Evolutionary conservation across 2,113 vertebrate genomes (phyloP).

Genomic region (Hippocampus mohnikei): DNA sequence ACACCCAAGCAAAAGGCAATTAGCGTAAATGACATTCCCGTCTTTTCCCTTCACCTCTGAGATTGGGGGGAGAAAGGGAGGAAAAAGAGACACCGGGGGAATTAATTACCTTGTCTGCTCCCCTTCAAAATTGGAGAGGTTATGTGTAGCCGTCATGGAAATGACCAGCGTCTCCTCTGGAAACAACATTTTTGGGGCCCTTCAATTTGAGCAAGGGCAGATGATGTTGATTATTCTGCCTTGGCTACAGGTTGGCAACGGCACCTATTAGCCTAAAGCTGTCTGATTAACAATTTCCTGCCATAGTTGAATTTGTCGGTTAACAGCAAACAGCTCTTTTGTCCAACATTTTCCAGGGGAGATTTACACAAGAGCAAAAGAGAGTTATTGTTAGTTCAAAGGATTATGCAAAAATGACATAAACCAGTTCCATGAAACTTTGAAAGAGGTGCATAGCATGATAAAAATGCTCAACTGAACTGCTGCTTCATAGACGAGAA

Average conservation of each 20-base stretch:
- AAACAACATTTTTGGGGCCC: conserved; percentile 44
- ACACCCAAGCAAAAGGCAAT: conserved; percentile 68
- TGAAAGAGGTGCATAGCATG: not conserved
- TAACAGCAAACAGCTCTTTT: not conserved
- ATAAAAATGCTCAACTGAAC: no score
- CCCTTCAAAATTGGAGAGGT: conserved; percentile 46
- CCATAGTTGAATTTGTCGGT: conserved; percentile 14
- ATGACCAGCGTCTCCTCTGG: conserved; percentile 50
- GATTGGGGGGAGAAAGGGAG: conserved; percentile 43
- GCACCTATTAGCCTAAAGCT: conserved; percentile 38
- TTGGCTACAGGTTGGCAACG: conserved; percentile 13
- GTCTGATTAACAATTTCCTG: conserved; percentile 39
- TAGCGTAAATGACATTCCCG: conserved; percentile 69
- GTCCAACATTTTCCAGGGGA: not conserved
- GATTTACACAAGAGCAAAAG: not conserved
- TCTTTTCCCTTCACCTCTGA: conserved; percentile 51
- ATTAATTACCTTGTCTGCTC: conserved; percentile 70
- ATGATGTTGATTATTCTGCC: conserved; percentile 50
- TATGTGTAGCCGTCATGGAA: conserved; percentile 61
- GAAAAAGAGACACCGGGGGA: conserved; percentile 57
- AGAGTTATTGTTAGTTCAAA: not conserved
- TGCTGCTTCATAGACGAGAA: no score
- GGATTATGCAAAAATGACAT: not conserved
- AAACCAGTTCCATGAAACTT: not conserved
- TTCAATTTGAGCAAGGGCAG: conserved; percentile 20